phyloP scores from a whole-genome alignment of 2,113 vertebrate genomes.

The Malurus cyaneus region DNA sequence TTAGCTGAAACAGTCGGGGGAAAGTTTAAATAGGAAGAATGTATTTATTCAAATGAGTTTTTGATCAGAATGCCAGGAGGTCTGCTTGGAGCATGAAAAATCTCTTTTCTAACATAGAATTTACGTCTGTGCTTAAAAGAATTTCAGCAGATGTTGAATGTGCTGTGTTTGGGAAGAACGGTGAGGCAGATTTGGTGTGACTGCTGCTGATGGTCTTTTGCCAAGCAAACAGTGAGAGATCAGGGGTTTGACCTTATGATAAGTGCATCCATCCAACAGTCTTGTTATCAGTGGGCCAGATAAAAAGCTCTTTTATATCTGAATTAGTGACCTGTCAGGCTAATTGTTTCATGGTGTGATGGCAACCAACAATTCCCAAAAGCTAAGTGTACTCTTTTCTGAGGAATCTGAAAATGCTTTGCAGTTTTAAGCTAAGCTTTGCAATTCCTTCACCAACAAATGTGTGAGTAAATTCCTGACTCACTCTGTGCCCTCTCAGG shows the following conservation, averaged over 20 bases:
- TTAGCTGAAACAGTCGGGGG: not conserved
- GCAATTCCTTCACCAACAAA: not conserved
- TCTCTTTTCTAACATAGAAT: not conserved
- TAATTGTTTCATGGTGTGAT: conserved; percentile 6
- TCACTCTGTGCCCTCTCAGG: not conserved
- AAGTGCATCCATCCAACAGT: not conserved
- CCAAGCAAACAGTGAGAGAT: not conserved
- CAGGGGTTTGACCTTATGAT: not conserved
- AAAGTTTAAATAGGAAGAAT: conserved; percentile 4
- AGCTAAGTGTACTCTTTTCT: not conserved
- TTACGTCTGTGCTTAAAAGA: not conserved
- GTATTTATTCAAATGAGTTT: conserved; percentile 35
- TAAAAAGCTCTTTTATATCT: not conserved
- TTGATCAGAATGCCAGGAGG: conserved; percentile 1
- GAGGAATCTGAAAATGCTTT: not conserved
- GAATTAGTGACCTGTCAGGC: conserved; percentile 34
- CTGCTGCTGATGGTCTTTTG: not conserved
- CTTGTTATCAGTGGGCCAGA: not conserved
- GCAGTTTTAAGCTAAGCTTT: not conserved
- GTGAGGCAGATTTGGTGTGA: not conserved
- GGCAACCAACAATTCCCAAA: not conserved
- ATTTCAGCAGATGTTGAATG: not conserved
- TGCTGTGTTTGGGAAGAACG: not conserved
- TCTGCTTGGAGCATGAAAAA: not conserved
- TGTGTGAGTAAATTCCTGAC: not conserved